Percentiles rank a stretch among this genome's conserved stretches.
phyloP scores from a whole-genome alignment of 2,797 vertebrate species.

The Enteromius mattozi region DNA sequence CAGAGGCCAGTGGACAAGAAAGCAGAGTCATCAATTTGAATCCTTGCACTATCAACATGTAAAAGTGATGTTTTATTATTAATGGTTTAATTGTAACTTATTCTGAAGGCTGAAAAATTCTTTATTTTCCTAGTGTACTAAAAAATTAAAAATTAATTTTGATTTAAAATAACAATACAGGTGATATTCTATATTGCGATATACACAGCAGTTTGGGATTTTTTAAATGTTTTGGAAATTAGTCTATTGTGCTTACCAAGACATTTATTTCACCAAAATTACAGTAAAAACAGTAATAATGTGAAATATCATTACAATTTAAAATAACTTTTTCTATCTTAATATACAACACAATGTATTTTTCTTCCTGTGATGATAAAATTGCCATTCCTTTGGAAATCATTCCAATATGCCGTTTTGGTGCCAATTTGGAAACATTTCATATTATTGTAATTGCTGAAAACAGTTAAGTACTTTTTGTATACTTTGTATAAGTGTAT shows the following conservation, averaged over 20 bases:
- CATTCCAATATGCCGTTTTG: not conserved
- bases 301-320: not conserved
- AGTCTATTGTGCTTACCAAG: not conserved
- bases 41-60: not conserved
- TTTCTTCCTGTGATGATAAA: not conserved
- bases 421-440: not conserved
- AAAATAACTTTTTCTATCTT: not conserved
- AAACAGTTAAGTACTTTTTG: not conserved
- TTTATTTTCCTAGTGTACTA: not conserved
- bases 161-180: not conserved
- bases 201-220: not conserved
- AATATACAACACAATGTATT: not conserved
- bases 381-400: not conserved
- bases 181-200: not conserved
- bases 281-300: not conserved
- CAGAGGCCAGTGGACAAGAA: not conserved
- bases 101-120: too few species aligned
- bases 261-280: not conserved
- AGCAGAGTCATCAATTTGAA: not conserved
- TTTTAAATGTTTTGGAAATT: not conserved
- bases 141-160: not conserved
- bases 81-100: not conserved
- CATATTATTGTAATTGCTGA: not conserved
- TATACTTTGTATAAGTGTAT: not conserved
- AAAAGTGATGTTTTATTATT: not conserved